Percentiles rank a stretch among this genome's conserved stretches.
Conservation (phyloP, 2,888 invertebrate species). For the Epiblema foenella region DNA sequence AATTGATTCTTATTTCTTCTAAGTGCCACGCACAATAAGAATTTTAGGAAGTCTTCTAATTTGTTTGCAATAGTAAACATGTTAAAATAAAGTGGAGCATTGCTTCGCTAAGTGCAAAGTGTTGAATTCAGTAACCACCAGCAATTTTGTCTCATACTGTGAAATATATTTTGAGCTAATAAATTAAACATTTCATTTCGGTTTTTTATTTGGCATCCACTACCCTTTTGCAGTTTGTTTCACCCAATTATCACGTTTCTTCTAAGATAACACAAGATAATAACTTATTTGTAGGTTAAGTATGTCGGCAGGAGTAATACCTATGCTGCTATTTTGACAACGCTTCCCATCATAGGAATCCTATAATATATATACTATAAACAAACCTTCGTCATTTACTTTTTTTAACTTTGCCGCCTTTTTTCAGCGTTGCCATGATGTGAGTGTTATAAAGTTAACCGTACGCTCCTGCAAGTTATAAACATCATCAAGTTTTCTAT, state of each 20-base stretch:
- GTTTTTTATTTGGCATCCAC: slow-evolving; percentile 29
- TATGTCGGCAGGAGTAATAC: too few species aligned
- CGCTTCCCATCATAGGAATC: too few species aligned
- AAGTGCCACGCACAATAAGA: slow-evolving; percentile 17
- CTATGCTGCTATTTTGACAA: too few species aligned
- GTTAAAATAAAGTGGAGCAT: slow-evolving; percentile 55
- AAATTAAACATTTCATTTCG: slow-evolving; percentile 50
- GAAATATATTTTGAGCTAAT: slow-evolving; percentile 78
- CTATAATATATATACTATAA: too few species aligned
- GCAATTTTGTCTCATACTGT: slow-evolving; percentile 63
- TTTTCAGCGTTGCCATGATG: neutral
- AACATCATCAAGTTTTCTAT: neutral
- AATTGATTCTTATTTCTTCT: slow-evolving; percentile 7
- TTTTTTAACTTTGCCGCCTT: neutral
- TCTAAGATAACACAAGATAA: too few species aligned
- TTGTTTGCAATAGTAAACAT: neutral
- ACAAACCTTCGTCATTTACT: too few species aligned
- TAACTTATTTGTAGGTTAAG: too few species aligned
- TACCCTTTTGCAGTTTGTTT: too few species aligned
- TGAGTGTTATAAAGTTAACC: neutral
- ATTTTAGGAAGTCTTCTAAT: neutral
- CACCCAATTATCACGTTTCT: too few species aligned
- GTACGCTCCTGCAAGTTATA: too few species aligned
- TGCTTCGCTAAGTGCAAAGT: slow-evolving; percentile 68
- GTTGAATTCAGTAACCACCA: slow-evolving; percentile 56